Conservation (phyloP, 2,888 invertebrate genomes). For the Agrotis puta region DNA sequence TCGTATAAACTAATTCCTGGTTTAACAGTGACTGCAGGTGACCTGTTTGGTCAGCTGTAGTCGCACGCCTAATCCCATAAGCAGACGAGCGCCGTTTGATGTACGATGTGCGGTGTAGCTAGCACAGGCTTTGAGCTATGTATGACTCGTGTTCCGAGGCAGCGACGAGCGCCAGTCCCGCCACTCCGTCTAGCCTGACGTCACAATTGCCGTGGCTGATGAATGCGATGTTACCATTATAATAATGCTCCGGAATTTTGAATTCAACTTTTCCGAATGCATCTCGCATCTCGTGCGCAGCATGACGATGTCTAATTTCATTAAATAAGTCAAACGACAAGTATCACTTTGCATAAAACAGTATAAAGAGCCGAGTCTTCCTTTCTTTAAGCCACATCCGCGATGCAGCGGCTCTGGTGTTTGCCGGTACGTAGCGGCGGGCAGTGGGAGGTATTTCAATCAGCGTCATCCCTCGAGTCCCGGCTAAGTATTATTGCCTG, state of each 20-base stretch:
- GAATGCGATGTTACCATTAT: constrained; percentile 4
- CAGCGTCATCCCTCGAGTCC: constrained; percentile 51
- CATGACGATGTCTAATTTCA: constrained; percentile 19
- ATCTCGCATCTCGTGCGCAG: neutral
- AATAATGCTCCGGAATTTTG: constrained; percentile 34
- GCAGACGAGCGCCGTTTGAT: constrained; percentile 24
- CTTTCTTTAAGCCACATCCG: constrained; percentile 9
- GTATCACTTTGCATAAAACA: constrained; percentile 6
- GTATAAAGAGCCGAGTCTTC: constrained; percentile 8
- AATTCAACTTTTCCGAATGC: constrained; percentile 35
- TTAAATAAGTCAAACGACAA: constrained; percentile 41
- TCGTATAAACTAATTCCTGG: neutral
- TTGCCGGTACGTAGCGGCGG: constrained; percentile 9
- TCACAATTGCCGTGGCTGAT: neutral
- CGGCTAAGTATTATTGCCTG: constrained; percentile 62
- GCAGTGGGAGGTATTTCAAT: constrained; percentile 59
- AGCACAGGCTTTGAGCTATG: constrained; percentile 12
- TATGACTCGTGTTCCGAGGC: neutral
- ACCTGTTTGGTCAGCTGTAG: constrained; percentile 11
- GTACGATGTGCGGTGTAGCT: constrained; percentile 15
- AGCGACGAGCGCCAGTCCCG: neutral
- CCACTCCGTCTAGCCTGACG: neutral
- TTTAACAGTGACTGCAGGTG: neutral
- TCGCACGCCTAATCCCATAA: constrained; percentile 3
- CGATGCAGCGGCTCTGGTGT: constrained; percentile 20